Evolutionary conservation across 1,140 invertebrate genomes (phyloP), one percentile per base, ranked within the genome.

Genomic region (Muscidifurax raptorellus): DNA sequence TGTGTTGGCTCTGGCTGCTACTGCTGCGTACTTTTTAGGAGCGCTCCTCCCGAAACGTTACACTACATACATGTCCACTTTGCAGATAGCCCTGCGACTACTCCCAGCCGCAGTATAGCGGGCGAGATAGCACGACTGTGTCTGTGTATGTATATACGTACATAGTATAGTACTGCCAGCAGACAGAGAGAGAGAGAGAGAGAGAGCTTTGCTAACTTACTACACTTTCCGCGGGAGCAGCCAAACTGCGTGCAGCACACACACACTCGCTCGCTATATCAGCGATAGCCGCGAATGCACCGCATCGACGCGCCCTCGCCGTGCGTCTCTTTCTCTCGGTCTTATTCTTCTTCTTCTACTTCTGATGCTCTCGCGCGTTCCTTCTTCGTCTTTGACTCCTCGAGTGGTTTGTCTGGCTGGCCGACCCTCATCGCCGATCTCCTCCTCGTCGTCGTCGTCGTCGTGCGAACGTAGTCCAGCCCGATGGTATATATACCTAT

Each of bases 311-410:
- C 52, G 52, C 52, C 52, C 52, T 59, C 52, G 52, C 18, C 52
- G 52, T 59, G 22, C 7, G 79, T 84, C 81, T 84, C 84, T 59
- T 22, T 28, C 66, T 79, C 75, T 59, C 66, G n/a, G 71, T 80
- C 77, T 64, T 74, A 28, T 79, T 87, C 87, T 78, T 40, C 72
- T 77, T 78, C 86, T 84, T 83, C 72, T 77, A 86, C 84, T 13
- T 13, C 13, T 13, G 7, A 6, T 77, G 71, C 85, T 83, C n/a
- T 69, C 85, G 74, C 28, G 6, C 15, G n/a, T 0, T 44, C 52
- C 25, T 9, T 22, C 15, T 22, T 59, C 52, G 52, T 59, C 52
- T 59, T 59, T 59, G 52, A 59, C 52, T 59, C n/a, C n/a, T 59
- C 22, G 52, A 59, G 52, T 59, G 52, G 52, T 59, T 22, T 59